Evolutionary conservation across 2,888 invertebrate species (phyloP), one percentile per base, ranked within the genome.

Genomic region (Scaptomyza reducta): DNA sequence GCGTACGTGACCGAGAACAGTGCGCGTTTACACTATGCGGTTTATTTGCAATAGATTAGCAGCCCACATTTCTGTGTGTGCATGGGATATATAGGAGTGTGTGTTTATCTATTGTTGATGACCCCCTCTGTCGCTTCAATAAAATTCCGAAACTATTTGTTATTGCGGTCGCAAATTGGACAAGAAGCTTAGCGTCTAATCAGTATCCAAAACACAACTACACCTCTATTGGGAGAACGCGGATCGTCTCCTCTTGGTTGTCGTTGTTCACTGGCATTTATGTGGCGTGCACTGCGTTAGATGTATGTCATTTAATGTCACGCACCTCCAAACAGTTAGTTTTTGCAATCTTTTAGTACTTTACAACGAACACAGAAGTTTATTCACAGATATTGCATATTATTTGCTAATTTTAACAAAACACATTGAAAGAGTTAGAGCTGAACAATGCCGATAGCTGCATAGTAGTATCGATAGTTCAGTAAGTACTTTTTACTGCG

Each of bases 11-110:
- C 87, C 74, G 82, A 81, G 60, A 84, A 75, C 78, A 80, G 72
- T 64, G 51, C 33, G 64, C 57, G 70, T 84, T 87, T 81, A 87
- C 85, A 87, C 73, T 87, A 57, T 76, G 63, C 61, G 66, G 68
- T 85, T 84, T 82, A 87, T 82, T 82, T 82, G 85, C 82, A 82
- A 71, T 73, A 82, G 82, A 82, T 82, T 78, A 87, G 53, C 66
- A 63, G 44, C 57, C 51, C 58, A 61, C 50, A 63, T 62, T 64
- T 71, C 74, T 51, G 25, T 31, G 49, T 13, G 31, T 68, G 38
- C 11, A 35, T 40, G 22, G 49, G 29, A 16, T 53, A 18, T 42
- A 31, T 41, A 45, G 6, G 18, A 22, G 11, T 33, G 46, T 49
- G 50, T 55, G 35, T 25, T 42, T 63, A 33, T 63, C 41, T 56